Evolutionary conservation across 2,113 vertebrate genomes (phyloP), one percentile per base, ranked within the genome.

Genomic region (Lates calcarifer): DNA sequence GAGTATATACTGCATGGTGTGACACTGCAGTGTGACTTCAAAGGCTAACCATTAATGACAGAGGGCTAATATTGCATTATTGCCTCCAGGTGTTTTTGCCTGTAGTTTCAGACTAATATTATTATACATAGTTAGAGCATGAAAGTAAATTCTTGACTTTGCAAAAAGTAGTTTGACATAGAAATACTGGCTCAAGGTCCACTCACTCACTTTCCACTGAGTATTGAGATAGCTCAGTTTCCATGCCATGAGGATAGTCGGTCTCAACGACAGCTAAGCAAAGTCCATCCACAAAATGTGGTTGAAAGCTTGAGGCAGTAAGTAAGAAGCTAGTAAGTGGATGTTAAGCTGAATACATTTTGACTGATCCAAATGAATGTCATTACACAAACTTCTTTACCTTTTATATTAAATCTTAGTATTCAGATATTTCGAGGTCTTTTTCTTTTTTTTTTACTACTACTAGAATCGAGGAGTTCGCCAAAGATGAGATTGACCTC

Each of bases 401-500:
- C 13, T 10, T 10, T 33, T 53, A n/a, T 57, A 28, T 55, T 28
- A 13, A 41, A 62, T 20, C 14, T 9, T 37, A 10, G 22, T 26
- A 12, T 71, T 53, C 24, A 67, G 20, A 63, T 26, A 12, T 71
- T 53, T 22, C 62, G 20, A 63, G n/a, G 18, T 66, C 3, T 51
- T n/a, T 17, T 31, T 35, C 7, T 26, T 22, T 4, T 22, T 13
- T 2, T 56, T 43, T 28, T 58, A 66, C 17, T 80, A 0, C 24
- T 1, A 31, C 53, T 85, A 99, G 98, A 81, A 94, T 98, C 0
- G 74, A 97, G 77, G 92, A 95, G 41, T 97, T 97, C 88, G 91
- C 97, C 66, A 95, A 95, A 85, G 94, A 94, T 2, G 91, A 98
- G 37, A 74, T 94, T 18, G 92, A 97, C 12, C 92, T 97, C 81